Conservation (phyloP, 2,797 vertebrate species). For the Notolabrus celidotus region DNA sequence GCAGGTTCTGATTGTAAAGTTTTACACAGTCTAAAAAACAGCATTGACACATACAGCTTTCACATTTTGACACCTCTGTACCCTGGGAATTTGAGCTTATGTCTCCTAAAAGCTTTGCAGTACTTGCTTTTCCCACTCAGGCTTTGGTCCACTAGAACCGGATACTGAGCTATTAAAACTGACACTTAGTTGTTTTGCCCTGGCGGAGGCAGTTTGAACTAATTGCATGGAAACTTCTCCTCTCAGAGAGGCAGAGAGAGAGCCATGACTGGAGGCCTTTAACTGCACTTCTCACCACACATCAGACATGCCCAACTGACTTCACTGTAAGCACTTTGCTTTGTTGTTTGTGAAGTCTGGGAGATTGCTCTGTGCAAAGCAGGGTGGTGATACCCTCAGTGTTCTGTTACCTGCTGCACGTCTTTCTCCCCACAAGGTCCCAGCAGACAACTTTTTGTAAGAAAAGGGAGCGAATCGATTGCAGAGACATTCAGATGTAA, state of each 20-base stretch:
- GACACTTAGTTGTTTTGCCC: conserved; percentile 61
- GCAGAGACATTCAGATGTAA: conserved; percentile 64
- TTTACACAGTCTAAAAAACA: conserved; percentile 11
- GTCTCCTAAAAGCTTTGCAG: conserved; percentile 60
- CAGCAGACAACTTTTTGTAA: conserved; percentile 26
- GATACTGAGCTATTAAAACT: conserved; percentile 63
- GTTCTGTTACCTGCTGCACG: conserved; percentile 33
- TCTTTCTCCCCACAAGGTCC: conserved; percentile 7
- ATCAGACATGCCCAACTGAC: conserved; percentile 65
- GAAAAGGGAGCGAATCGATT: conserved; percentile 55
- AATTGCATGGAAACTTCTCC: conserved; percentile 71
- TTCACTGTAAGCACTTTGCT: conserved; percentile 66
- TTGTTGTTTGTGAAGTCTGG: conserved; percentile 60
- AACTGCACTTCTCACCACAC: conserved; percentile 55
- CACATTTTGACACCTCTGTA: conserved; percentile 17
- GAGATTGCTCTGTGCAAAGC: conserved; percentile 26
- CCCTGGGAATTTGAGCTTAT: conserved; percentile 35
- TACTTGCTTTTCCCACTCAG: conserved; percentile 46
- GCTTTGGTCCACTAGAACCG: conserved; percentile 47
- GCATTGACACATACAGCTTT: conserved; percentile 4
- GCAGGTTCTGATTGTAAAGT: neutral
- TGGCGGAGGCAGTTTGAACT: conserved; percentile 59
- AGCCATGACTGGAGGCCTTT: conserved; percentile 63
- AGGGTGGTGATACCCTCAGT: conserved; percentile 19
- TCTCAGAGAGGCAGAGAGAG: conserved; percentile 54